phyloP scores from a whole-genome alignment of 2,888 invertebrate species.

The Callyntrura guangdongensis region DNA sequence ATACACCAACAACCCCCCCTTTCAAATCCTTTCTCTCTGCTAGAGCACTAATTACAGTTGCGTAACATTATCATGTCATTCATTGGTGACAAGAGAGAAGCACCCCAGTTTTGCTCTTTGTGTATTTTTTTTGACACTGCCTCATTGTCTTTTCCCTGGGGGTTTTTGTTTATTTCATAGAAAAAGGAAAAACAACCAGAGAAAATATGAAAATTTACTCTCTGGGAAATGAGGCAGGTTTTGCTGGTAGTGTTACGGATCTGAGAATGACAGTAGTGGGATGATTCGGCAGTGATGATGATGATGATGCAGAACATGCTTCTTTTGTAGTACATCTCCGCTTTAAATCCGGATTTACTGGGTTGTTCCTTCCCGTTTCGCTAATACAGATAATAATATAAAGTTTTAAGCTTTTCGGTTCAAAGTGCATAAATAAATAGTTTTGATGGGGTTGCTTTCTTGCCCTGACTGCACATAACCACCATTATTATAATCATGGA shows the following conservation, averaged over 20 bases:
- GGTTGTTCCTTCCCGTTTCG: slow-evolving; percentile 36
- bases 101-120: not conserved
- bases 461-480: slow-evolving; percentile 18
- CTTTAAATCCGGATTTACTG: slow-evolving; percentile 20
- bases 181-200: not conserved
- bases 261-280: slow-evolving; percentile 26
- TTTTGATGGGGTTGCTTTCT: slow-evolving; percentile 41
- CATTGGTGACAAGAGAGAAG: not conserved
- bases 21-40: not conserved
- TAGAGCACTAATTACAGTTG: slow-evolving; percentile 69
- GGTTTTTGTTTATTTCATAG: not conserved
- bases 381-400: slow-evolving; percentile 16
- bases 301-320: not conserved
- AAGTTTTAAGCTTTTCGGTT: slow-evolving; percentile 45
- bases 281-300: not conserved
- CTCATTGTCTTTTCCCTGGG: not conserved
- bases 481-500: slow-evolving; percentile 14
- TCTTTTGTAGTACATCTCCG: not conserved
- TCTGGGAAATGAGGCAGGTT: slow-evolving; percentile 39
- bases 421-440: slow-evolving; percentile 55
- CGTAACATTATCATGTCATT: slow-evolving; percentile 37
- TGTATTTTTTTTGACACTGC: not conserved
- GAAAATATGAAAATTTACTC: slow-evolving; percentile 23
- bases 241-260: not conserved
- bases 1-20: not conserved